Evolutionary conservation across 1,140 invertebrate species (phyloP).

Genomic region (Probaryconus sp.): DNA sequence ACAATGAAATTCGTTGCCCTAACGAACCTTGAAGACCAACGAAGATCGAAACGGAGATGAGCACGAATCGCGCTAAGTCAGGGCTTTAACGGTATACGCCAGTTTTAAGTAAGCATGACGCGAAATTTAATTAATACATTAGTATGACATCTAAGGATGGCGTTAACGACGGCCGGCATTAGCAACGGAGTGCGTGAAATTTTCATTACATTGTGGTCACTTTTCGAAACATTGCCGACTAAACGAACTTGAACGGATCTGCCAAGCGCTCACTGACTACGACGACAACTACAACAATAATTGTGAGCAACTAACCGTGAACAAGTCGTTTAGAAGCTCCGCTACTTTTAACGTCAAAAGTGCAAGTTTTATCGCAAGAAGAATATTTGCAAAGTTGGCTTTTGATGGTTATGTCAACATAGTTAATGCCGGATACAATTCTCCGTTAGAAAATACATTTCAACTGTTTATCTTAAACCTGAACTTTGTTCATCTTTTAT

Average conservation of each 20-base stretch:
- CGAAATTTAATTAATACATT: conserved; percentile 8
- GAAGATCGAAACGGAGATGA: not conserved
- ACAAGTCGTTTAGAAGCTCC: conserved; percentile 42
- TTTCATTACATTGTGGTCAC: conserved; percentile 53
- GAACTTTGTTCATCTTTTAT: no score
- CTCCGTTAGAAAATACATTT: conserved; percentile 12
- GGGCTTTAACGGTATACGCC: no score
- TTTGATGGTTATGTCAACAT: conserved; percentile 45
- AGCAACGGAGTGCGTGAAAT: conserved; percentile 32
- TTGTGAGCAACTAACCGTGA: conserved; percentile 56
- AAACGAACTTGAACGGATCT: conserved; percentile 49
- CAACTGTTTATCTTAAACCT: not conserved
- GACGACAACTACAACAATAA: conserved; percentile 52
- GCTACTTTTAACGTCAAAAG: conserved; percentile 19
- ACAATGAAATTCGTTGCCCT: not conserved
- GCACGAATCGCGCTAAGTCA: not conserved
- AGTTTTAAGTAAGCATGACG: not conserved
- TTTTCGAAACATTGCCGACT: conserved; percentile 51
- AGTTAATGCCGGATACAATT: conserved; percentile 12
- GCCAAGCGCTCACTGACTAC: conserved; percentile 17
- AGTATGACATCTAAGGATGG: not conserved
- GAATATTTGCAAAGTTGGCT: conserved; percentile 8
- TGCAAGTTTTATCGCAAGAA: conserved; percentile 43
- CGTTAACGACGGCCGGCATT: conserved; percentile 9
- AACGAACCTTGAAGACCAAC: conserved; percentile 12